Evolutionary conservation across 2,797 vertebrate species (phyloP).

Genomic region (Varecia variegata): DNA sequence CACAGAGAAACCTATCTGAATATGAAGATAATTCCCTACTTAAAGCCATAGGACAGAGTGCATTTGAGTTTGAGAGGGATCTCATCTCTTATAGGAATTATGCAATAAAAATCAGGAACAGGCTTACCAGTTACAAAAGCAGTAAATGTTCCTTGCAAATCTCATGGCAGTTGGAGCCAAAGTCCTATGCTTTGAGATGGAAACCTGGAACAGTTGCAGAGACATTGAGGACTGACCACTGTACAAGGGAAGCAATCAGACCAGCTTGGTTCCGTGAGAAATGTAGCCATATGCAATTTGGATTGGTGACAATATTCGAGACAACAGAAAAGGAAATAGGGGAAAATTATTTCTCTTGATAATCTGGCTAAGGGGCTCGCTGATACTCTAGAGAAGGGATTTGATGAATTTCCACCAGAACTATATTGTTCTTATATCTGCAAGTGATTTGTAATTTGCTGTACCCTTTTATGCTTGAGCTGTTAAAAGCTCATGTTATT

Average conservation of each 20-base stretch:
- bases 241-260: neutral
- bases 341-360: neutral
- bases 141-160: neutral
- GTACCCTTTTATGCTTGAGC: neutral
- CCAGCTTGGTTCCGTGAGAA: neutral
- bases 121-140: neutral
- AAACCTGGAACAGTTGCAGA: neutral
- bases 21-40: neutral
- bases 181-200: neutral
- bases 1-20: neutral
- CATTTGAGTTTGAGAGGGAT: neutral
- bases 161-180: neutral
- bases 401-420: constrained; percentile 7
- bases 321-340: neutral
- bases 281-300: neutral
- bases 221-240: neutral
- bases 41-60: neutral
- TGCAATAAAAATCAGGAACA: neutral
- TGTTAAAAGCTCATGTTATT: constrained; percentile 30
- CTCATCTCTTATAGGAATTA: neutral
- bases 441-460: constrained; percentile 32
- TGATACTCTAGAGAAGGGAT: neutral
- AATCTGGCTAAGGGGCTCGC: neutral
- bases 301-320: neutral
- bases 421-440: neutral